A percentile compares a stretch with the other conserved stretches of the same genome.
phyloP scores from a whole-genome alignment of 2,888 invertebrate species.

The Stenotaenia linearis region DNA sequence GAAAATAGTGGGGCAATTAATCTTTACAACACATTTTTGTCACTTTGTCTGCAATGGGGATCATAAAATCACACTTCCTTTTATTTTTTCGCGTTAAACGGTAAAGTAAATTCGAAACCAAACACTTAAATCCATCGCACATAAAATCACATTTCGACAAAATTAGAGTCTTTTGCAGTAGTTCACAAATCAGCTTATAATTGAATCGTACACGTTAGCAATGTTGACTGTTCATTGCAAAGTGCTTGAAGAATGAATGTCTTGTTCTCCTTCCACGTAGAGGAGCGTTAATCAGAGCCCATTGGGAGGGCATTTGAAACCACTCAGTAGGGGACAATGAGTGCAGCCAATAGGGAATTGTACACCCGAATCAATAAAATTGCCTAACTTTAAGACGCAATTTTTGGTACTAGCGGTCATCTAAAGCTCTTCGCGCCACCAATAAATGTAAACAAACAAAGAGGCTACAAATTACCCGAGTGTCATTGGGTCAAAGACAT shows the following conservation, averaged over 20 bases:
- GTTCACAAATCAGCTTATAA: background rate
- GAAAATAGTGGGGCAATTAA: background rate
- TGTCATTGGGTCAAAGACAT: slow-evolving; percentile 5
- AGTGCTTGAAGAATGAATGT: background rate
- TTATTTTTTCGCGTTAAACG: background rate
- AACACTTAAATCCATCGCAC: too few species aligned
- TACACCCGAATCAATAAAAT: slow-evolving; percentile 6
- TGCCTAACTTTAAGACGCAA: slow-evolving; percentile 14
- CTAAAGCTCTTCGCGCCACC: background rate
- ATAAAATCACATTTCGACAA: too few species aligned
- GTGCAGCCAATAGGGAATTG: slow-evolving; percentile 10
- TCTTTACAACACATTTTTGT: background rate
- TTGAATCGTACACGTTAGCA: background rate
- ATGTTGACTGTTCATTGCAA: background rate
- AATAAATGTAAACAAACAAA: slow-evolving; percentile 3
- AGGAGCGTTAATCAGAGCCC: slow-evolving; percentile 5
- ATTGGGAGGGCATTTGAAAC: slow-evolving; percentile 20
- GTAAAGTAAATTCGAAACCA: too few species aligned
- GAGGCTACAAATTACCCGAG: background rate
- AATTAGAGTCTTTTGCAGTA: background rate
- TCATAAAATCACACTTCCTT: background rate
- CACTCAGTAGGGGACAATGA: slow-evolving; percentile 26
- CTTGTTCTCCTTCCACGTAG: background rate
- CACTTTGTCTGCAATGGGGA: background rate
- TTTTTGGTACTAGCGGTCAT: slow-evolving; percentile 16